A percentile compares a stretch with the other conserved stretches of the same genome.
Evolutionary conservation across 2,113 vertebrate species (phyloP).

Genomic region (Lepus timidus): DNA sequence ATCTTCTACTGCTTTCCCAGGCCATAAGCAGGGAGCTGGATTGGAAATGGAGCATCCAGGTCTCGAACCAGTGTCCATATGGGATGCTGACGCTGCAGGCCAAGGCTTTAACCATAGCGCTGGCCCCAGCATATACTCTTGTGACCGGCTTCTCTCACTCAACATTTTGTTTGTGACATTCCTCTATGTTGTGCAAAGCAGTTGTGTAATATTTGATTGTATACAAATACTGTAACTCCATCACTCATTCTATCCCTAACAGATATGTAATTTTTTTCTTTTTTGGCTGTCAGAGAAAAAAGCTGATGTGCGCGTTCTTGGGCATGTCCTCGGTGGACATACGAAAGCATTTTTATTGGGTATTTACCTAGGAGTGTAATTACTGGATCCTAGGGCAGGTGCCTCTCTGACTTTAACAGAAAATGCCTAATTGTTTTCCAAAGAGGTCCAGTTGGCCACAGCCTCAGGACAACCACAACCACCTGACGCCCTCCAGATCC

Average conservation of each 20-base stretch:
- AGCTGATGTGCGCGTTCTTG: not conserved
- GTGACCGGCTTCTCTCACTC: not conserved
- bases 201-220: not conserved
- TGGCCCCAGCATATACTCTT: not conserved
- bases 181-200: rapidly evolving
- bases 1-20: too few relatives aligned
- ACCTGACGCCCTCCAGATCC: not conserved
- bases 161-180: not conserved
- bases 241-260: not conserved
- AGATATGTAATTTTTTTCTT: too few relatives aligned
- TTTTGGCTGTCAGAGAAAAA: not conserved
- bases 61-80: too few relatives aligned
- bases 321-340: not conserved
- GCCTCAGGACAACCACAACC: too few relatives aligned
- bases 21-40: too few relatives aligned
- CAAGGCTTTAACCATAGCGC: too few relatives aligned
- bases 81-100: too few relatives aligned
- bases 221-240: not conserved
- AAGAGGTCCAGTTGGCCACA: too few relatives aligned
- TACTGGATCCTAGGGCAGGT: not conserved
- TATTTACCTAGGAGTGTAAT: not conserved
- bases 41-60: too few relatives aligned
- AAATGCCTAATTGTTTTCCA: not conserved
- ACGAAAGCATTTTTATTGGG: not conserved
- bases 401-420: too few relatives aligned